Evolutionary conservation across 1,140 invertebrate genomes (phyloP), one percentile per base, ranked within the genome.

Genomic region (Drosophila quadrilineata): DNA sequence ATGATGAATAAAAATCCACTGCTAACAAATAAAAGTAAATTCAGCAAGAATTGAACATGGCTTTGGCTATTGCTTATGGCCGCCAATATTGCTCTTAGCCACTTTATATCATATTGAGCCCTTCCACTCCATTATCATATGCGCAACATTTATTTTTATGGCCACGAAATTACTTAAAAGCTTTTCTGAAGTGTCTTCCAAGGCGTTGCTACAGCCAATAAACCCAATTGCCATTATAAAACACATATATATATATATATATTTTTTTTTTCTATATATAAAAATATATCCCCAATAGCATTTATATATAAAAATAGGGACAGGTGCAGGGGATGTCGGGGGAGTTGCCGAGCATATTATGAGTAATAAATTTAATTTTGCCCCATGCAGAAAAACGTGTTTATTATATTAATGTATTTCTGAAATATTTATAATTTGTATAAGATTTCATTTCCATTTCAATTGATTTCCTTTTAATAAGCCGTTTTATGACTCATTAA

Each of bases 111-210:
- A 40, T 59, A 41, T 50, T n/a, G 24, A 8, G 24, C 19, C 6
- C 41, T 33, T 31, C 16, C 19, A 21, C 16, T 31, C 43, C 43
- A 58, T 64, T 49, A 57, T 19, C 45, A 41, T 58, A 36, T n/a
- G n/a, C 16, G 45, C 62, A 41, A 28, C 57, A 58, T 58, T 65
- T 65, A 50, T 43, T 45, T 65, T 59, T 65, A 65, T 59, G 45
- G 22, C 46, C 35, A 19, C 40, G 22, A 45, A 65, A 64, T 57
- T 57, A 57, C 60, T 59, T 59, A 41, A 65, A 65, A 59, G 62
- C 35, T 65, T 59, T 58, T 26, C 43, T 43, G 26, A 59, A 58
- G 62, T 59, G 62, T 59, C 56, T 59, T 21, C 29, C 40, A 45
- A 45, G 50, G 59, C 59, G 59, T 63, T 56, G 45, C 10, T 35